These are phyloP conservation scores for Diaprepes abbreviatus DNA, from an alignment of 2,888 invertebrate genomes.

Conservation along the genomic window DNA sequence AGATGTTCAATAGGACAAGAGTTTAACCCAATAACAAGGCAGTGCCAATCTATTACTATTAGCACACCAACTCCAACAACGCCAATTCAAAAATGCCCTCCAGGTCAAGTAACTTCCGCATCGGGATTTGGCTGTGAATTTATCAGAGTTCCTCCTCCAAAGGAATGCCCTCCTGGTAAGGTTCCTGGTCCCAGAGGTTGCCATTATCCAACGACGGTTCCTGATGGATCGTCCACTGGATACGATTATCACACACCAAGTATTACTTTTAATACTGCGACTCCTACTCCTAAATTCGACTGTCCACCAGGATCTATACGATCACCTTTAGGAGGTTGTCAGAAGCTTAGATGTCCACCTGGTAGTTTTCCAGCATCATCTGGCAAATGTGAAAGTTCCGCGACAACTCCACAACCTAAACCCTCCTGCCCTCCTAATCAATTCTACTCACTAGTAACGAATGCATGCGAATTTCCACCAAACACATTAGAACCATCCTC, in stretches of 20 bases:
- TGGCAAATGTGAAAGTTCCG: constrained; percentile 49
- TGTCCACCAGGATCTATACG: constrained; percentile 49
- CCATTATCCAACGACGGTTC: constrained; percentile 24
- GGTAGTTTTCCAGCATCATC: constrained; percentile 32
- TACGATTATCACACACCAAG: constrained; percentile 48
- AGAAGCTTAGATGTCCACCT: constrained; percentile 43
- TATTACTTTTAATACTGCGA: constrained; percentile 16
- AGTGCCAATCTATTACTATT: constrained; percentile 13
- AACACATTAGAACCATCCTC: constrained; percentile 35
- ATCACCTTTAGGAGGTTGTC: constrained; percentile 50
- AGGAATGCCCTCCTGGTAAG: constrained; percentile 49
- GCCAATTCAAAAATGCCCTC: constrained; percentile 31
- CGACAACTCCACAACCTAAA: constrained; percentile 27
- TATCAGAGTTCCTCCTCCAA: constrained; percentile 34
- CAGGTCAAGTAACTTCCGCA: constrained; percentile 46
- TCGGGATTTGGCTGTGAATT: constrained; percentile 48
- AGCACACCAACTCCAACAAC: neutral
- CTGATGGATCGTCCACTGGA: constrained; percentile 13
- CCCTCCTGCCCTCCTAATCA: constrained; percentile 49
- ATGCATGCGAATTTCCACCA: constrained; percentile 49
- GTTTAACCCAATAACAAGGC: constrained; percentile 20
- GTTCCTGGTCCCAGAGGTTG: constrained; percentile 49
- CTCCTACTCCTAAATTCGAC: constrained; percentile 23
- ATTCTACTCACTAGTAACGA: constrained; percentile 47
- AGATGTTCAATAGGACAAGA: constrained; percentile 18